Base-by-base conservation (phyloP, 2,888 invertebrate genomes). In the Mesochorus sp. region DNA sequence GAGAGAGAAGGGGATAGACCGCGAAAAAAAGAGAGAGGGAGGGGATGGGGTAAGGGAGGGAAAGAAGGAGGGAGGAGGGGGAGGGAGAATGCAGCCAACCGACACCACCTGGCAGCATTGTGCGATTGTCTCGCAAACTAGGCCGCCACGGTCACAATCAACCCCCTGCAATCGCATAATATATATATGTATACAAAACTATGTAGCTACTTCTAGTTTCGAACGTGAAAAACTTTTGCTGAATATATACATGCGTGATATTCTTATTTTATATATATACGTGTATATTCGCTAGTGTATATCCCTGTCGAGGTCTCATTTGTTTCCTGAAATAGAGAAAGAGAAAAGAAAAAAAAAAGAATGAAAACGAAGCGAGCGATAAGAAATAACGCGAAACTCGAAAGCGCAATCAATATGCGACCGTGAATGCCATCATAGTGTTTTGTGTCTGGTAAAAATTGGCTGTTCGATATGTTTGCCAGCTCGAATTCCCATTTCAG, bases 41-140 rank as follows among this genome's bases (percentile, higher is more conserved):
- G 4, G 37, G 28, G 26, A n/a, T 14, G 42, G 12, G 19, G 26
- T 26, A 26, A 37, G 49, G 14, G 12, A 21, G 2, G 2, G 37
- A 37, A 24, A 47, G n/a, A 12, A 24, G 5, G 28, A 42, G 55
- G 17, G 17, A 42, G 14, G 0, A 31, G 31, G 5, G 31, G 2
- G 31, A 42, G 21, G 28, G 44, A 61, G 37, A 66, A 73, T 37
- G 44, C 42, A 70, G 67, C 42, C 42, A 71, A 34, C 70, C 66
- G 31, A 47, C 68, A 73, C 61, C 68, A 49, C 57, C 79, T 68
- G 49, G 76, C 73, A 77, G 81, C 82, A 84, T 85, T 83, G 82
- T 80, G 81, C 84, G 84, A 87, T 86, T 88, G 85, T 87, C 83
- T 85, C 82, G 83, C 81, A 75, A 88, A 88, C 84, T 88, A 88